A percentile compares a stretch with the other conserved stretches of the same genome.
Evolutionary conservation across 1,140 invertebrate genomes (phyloP).

Genomic region (Eufriesea mexicana): DNA sequence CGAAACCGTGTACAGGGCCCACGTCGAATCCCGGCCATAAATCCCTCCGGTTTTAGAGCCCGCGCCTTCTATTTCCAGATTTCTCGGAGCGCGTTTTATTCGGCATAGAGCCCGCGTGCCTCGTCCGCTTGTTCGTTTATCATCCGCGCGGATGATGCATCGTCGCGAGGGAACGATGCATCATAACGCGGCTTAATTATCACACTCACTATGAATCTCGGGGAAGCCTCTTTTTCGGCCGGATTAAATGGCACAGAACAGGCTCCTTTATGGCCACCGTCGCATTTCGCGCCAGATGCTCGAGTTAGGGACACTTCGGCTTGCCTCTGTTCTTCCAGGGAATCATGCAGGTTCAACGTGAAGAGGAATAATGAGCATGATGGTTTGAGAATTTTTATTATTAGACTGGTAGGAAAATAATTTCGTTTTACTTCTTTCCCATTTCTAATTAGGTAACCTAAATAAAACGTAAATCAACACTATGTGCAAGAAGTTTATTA

Average conservation of each 20-base stretch:
- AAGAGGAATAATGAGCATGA: too few species aligned
- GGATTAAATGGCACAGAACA: slow-evolving; percentile 20
- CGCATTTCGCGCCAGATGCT: background rate
- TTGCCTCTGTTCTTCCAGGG: background rate
- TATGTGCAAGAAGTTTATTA: too few species aligned
- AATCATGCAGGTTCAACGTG: too few species aligned
- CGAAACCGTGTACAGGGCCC: background rate
- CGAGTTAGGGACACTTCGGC: background rate
- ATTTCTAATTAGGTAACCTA: too few species aligned
- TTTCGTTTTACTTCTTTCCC: too few species aligned
- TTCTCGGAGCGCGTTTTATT: slow-evolving; percentile 17
- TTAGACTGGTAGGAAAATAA: too few species aligned
- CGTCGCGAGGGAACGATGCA: slow-evolving; percentile 32
- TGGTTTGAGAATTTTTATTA: too few species aligned
- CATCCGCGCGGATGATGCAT: slow-evolving; percentile 43
- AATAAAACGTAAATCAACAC: too few species aligned
- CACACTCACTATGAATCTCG: slow-evolving; percentile 22
- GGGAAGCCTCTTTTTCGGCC: background rate
- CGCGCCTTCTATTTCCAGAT: slow-evolving; percentile 15
- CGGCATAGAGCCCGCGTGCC: too few species aligned
- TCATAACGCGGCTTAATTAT: slow-evolving; percentile 47
- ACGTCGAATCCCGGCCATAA: slow-evolving; percentile 7
- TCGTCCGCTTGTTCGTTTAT: slow-evolving; percentile 23
- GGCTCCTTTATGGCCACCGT: slow-evolving; percentile 17
- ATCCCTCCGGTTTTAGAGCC: background rate